These are phyloP conservation scores for Microplitis mediator DNA, from an alignment of 1,140 invertebrate species.

Conservation along the genomic window DNA sequence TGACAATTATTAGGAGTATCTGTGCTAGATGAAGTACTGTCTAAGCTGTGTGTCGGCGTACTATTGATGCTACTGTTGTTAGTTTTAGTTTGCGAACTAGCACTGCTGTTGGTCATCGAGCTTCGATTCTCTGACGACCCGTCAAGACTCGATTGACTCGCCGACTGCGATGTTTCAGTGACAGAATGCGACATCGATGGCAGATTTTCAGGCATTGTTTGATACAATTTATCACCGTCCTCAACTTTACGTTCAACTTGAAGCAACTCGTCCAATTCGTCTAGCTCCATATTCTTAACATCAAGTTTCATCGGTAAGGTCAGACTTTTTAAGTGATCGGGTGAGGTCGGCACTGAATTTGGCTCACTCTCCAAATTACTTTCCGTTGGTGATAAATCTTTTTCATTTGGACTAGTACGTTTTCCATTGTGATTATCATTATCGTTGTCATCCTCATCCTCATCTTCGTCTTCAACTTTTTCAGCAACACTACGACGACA, in stretches of 20 bases:
- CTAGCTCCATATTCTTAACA: slow-evolving; percentile 70
- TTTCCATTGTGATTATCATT: slow-evolving; percentile 51
- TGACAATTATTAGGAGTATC: slow-evolving; percentile 54
- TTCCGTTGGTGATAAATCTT: slow-evolving; percentile 41
- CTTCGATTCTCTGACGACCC: slow-evolving; percentile 35
- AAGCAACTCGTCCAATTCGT: slow-evolving; percentile 73
- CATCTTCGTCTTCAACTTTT: slow-evolving; percentile 36
- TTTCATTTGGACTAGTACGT: slow-evolving; percentile 31
- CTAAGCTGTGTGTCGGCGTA: slow-evolving; percentile 58
- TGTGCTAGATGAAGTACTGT: slow-evolving; percentile 56
- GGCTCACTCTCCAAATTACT: slow-evolving; percentile 44
- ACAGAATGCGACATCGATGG: slow-evolving; percentile 65
- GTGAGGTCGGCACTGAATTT: slow-evolving; percentile 57
- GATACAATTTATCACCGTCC: slow-evolving; percentile 71
- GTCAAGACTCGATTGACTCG: slow-evolving; percentile 45
- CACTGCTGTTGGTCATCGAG: slow-evolving; percentile 44
- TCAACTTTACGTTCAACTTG: slow-evolving; percentile 72
- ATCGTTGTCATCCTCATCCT: slow-evolving; percentile 28
- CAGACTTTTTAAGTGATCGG: slow-evolving; percentile 65
- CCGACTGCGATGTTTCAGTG: slow-evolving; percentile 41
- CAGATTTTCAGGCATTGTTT: slow-evolving; percentile 73
- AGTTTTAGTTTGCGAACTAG: slow-evolving; percentile 44
- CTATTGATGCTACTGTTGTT: slow-evolving; percentile 53
- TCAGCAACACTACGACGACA: slow-evolving; percentile 62
- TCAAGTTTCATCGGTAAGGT: slow-evolving; percentile 74